Evolutionary conservation across 2,113 vertebrate species (phyloP).

Genomic region (Haplochromis vanheusdeni): DNA sequence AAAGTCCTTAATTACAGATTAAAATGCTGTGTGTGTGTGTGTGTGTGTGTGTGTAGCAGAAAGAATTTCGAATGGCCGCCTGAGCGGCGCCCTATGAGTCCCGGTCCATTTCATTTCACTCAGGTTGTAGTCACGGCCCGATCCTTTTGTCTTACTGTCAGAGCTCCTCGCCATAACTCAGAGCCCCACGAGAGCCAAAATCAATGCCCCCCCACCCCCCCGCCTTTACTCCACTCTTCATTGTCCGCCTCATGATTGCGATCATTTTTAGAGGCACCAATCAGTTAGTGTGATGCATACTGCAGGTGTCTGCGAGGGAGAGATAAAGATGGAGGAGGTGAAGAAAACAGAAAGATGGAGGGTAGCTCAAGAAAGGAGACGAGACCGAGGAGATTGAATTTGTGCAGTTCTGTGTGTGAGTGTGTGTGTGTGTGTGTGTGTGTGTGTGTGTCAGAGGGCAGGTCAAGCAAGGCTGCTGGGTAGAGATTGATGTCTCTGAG

Average conservation of each 20-base stretch:
- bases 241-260: conserved; percentile 40
- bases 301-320: conserved; percentile 21
- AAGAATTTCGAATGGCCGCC: not conserved
- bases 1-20: not conserved
- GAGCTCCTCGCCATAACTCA: conserved; percentile 44
- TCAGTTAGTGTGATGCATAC: conserved; percentile 44
- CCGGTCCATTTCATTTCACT: not conserved
- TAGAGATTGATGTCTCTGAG: conserved; percentile 65
- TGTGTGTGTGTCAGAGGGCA: conserved; percentile 30
- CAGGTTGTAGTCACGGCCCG: conserved; percentile 4
- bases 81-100: not conserved
- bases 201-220: conserved; percentile 37
- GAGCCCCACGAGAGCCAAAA: conserved; percentile 39
- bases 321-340: conserved; percentile 29
- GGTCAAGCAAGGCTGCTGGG: conserved; percentile 53
- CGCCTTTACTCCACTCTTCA: conserved; percentile 34
- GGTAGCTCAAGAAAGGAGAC: not conserved
- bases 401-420: not conserved
- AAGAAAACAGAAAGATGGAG: not conserved
- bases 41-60: not conserved
- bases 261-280: conserved; percentile 49
- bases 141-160: conserved; percentile 48
- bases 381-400: not conserved
- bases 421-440: not conserved
- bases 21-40: not conserved